phyloP scores from a whole-genome alignment of 2,888 invertebrate species.

The Tineola bisselliella region DNA sequence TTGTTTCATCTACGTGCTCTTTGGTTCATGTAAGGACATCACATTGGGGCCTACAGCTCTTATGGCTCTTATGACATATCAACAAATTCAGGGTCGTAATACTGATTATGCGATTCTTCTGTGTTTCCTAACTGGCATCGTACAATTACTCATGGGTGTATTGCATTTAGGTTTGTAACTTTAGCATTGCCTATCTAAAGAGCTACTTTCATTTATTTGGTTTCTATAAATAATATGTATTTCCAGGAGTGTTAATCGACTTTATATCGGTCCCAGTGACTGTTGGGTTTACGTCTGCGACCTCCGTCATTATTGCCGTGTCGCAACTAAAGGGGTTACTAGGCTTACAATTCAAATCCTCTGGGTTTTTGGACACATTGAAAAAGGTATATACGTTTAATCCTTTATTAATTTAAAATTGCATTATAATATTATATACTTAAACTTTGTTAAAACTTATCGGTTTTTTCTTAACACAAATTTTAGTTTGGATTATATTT shows the following conservation, averaged over 20 bases:
- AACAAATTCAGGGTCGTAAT: conserved; percentile 76
- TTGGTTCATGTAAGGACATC: conserved; percentile 89
- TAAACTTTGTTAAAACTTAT: no score
- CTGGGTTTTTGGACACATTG: conserved; percentile 79
- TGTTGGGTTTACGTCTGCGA: conserved; percentile 90
- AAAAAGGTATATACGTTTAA: conserved; percentile 52
- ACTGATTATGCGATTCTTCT: conserved; percentile 83
- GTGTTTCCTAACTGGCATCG: conserved; percentile 83
- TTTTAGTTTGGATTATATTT: no score
- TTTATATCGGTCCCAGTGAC: conserved; percentile 92
- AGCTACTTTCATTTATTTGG: background rate
- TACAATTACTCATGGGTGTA: conserved; percentile 84
- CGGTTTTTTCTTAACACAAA: background rate
- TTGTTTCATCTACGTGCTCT: conserved; percentile 88
- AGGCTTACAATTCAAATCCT: conserved; percentile 77
- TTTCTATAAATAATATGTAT: conserved; percentile 2
- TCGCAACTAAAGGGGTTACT: conserved; percentile 81
- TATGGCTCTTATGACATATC: conserved; percentile 90
- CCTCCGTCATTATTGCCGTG: conserved; percentile 88
- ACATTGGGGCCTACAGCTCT: conserved; percentile 94
- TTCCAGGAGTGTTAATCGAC: conserved; percentile 83
- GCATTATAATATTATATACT: background rate
- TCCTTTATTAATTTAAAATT: conserved; percentile 4
- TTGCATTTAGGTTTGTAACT: conserved; percentile 76
- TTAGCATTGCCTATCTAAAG: background rate